Conservation (phyloP, 2,888 invertebrate genomes). For the Eupithecia dodoneata region DNA sequence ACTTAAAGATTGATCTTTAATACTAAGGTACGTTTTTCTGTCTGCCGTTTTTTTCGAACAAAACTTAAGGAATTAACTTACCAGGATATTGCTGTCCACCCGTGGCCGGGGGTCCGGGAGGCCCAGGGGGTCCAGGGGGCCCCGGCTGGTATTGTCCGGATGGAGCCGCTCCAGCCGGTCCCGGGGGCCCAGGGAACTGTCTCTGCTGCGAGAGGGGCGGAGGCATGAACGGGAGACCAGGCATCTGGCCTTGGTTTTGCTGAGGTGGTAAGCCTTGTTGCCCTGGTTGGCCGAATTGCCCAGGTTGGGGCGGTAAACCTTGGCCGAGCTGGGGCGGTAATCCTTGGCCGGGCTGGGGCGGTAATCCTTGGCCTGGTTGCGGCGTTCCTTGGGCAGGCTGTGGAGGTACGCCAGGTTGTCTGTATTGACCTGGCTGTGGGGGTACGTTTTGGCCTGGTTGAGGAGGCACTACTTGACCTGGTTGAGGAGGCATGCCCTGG, state of each 20-base stretch:
- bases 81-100: slow-evolving; percentile 57
- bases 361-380: slow-evolving; percentile 37
- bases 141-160: slow-evolving; percentile 11
- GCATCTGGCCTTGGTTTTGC: slow-evolving; percentile 53
- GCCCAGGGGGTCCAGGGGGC: slow-evolving; percentile 45
- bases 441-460: slow-evolving; percentile 40
- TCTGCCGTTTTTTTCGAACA: neutral
- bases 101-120: slow-evolving; percentile 50
- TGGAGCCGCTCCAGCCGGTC: slow-evolving; percentile 45
- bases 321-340: slow-evolving; percentile 41
- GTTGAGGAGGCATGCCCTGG: slow-evolving; percentile 45
- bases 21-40: neutral
- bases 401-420: slow-evolving; percentile 53
- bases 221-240: slow-evolving; percentile 75
- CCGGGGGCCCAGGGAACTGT: slow-evolving; percentile 59
- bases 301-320: slow-evolving; percentile 51
- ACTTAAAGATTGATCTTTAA: neutral
- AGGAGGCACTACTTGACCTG: slow-evolving; percentile 39
- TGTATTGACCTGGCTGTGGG: slow-evolving; percentile 33
- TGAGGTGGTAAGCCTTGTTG: slow-evolving; percentile 46
- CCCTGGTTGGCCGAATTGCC: slow-evolving; percentile 44
- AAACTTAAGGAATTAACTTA: slow-evolving; percentile 45
- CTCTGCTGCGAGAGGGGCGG: slow-evolving; percentile 70
- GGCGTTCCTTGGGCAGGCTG: slow-evolving; percentile 14
- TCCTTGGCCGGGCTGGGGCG: slow-evolving; percentile 44